A percentile compares a stretch with the other conserved stretches of the same genome.
Evolutionary conservation across 2,888 invertebrate genomes (phyloP).

Genomic region (Thelaira solivaga): DNA sequence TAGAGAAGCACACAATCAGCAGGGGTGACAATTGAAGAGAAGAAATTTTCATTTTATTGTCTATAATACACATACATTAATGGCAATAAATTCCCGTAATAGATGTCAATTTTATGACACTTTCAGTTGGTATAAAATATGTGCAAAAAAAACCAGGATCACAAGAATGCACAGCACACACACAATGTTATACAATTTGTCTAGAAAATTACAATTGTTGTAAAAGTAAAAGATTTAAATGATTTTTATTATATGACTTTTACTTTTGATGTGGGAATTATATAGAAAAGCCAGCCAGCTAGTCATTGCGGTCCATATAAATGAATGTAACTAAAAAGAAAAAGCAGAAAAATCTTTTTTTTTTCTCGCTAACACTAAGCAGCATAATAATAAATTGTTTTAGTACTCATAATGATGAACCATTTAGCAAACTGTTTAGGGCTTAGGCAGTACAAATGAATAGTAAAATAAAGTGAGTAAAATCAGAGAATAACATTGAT

Average conservation of each 20-base stretch:
- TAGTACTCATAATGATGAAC: conserved; percentile 30
- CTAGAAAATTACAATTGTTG: conserved; percentile 42
- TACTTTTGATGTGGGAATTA: conserved; percentile 53
- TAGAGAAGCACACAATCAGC: conserved; percentile 19
- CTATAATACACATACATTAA: conserved; percentile 30
- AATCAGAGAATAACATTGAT: neutral
- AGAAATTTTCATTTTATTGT: conserved; percentile 63
- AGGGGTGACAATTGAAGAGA: conserved; percentile 66
- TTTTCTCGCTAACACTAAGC: conserved; percentile 25
- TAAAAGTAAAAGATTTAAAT: conserved; percentile 36
- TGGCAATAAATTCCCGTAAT: conserved; percentile 59
- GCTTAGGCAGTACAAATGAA: neutral
- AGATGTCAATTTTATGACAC: conserved; percentile 62
- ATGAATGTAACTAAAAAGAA: conserved; percentile 14
- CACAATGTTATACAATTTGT: conserved; percentile 44
- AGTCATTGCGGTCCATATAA: conserved; percentile 47
- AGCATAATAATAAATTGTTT: conserved; percentile 40
- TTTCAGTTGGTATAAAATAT: conserved; percentile 17
- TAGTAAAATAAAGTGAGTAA: neutral
- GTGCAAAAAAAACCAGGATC: conserved; percentile 8
- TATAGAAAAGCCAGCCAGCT: too few relatives aligned
- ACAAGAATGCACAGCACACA: conserved; percentile 6
- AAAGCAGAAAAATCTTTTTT: too few relatives aligned
- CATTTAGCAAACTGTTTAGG: conserved; percentile 50
- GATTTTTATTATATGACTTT: conserved; percentile 34